Conservation (phyloP, 2,797 vertebrate genomes). For the Capromys pilorides region DNA sequence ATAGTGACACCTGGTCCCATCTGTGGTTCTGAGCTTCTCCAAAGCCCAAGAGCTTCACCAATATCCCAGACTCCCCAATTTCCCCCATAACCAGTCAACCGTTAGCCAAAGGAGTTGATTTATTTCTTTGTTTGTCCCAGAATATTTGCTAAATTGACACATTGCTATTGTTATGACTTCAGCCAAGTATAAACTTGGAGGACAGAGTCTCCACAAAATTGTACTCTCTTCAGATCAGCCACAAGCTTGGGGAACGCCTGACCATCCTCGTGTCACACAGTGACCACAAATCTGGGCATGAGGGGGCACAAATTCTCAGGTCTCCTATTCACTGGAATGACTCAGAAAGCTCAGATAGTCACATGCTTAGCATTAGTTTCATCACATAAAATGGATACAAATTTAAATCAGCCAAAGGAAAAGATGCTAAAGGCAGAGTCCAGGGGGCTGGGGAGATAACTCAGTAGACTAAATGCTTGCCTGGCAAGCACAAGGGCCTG, state of each 20-base stretch:
- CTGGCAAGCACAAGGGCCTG: too few species aligned
- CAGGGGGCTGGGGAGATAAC: not conserved
- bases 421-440: not conserved
- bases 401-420: conserved; percentile 24
- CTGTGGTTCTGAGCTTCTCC: not conserved
- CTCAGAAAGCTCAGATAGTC: conserved; percentile 22
- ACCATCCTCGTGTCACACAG: not conserved
- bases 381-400: not conserved
- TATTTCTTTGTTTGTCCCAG: conserved; percentile 14
- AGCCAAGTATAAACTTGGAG: conserved; percentile 20
- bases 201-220: not conserved
- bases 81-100: not conserved
- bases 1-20: not conserved
- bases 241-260: not conserved
- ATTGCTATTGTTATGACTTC: conserved; percentile 8
- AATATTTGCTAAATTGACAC: conserved; percentile 55
- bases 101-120: conserved; percentile 52
- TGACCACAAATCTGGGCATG: not conserved
- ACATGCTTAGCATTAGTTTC: not conserved
- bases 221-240: not conserved
- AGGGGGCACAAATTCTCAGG: not conserved
- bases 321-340: conserved; percentile 40
- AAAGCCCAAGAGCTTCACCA: conserved; percentile 14
- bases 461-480: too few species aligned
- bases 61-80: not conserved